Conservation (phyloP, 2,113 vertebrate species). For the Antechinus stuartii region DNA sequence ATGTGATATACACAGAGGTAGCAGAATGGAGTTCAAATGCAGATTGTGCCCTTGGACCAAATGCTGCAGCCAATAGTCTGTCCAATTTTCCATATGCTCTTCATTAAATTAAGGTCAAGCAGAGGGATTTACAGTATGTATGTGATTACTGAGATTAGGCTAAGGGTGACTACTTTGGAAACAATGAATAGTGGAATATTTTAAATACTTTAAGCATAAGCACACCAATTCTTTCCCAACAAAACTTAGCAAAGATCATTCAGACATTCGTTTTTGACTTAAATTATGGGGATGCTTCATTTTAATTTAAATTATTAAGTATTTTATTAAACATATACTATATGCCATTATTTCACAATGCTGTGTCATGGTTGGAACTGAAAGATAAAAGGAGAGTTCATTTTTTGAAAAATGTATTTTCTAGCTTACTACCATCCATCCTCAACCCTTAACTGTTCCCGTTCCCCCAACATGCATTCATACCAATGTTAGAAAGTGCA, state of each 20-base stretch:
- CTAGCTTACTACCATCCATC: background rate
- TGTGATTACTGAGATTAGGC: conserved; percentile 30
- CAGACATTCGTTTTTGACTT: conserved; percentile 21
- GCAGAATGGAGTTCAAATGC: background rate
- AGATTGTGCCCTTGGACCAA: conserved; percentile 1
- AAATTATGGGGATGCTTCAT: background rate
- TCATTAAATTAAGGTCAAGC: conserved; percentile 21
- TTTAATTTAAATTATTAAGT: conserved; percentile 37
- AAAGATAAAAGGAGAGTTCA: background rate
- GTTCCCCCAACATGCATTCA: background rate
- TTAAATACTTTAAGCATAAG: conserved; percentile 16
- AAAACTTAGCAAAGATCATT: background rate
- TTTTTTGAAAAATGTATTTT: background rate
- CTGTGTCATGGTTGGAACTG: background rate
- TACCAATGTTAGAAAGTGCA: background rate
- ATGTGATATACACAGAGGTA: conserved; percentile 35
- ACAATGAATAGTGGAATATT: background rate
- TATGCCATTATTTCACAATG: background rate
- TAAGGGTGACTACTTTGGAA: conserved; percentile 44
- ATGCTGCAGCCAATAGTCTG: background rate
- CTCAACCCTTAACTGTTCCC: background rate
- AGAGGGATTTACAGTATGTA: conserved; percentile 17
- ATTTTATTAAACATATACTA: background rate
- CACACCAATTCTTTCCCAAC: conserved; percentile 30
- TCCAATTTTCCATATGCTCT: conserved; percentile 38